Base-by-base conservation (phyloP, 2,113 vertebrate species). In the Anser cygnoides region DNA sequence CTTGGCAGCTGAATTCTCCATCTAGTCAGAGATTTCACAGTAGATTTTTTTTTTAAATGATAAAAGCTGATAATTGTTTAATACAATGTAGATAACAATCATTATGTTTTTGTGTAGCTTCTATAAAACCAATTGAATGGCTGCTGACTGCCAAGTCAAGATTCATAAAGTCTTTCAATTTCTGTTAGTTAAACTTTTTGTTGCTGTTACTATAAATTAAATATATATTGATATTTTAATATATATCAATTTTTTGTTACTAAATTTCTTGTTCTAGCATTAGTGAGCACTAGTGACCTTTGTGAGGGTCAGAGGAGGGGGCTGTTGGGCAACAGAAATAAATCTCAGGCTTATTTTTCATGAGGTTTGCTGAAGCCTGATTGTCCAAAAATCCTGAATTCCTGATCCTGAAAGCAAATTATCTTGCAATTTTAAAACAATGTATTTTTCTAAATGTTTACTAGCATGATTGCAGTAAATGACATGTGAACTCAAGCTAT, bases 21-120 rank as follows among this genome's bases (percentile, higher is more conserved):
- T 6, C n/a, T 97, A 97, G 98, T 98, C 97, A 98, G 90, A 96
- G 93, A 91, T 87, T 96, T 91, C 95, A 65, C 3, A 11, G 11
- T 19, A 29, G 19, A 6, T 26, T 3, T 39, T n/a, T n/a, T 52
- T 84, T 62, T 33, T 15, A 41, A 49, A 49, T 49, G 20, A 49
- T 57, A 41, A 94, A 88, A 63, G 1, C 16, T 87, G 25, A 33
- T 86, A 85, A 90, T 26, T 61, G 61, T 76, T 92, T 77, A 93
- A 65, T 70, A 55, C 55, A 49, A 75, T 59, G 43, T 46, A 79
- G 49, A 62, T 85, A 70, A 28, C 50, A 17, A 65, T 76, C 49
- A 81, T 71, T 80, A 46, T 46, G 52, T 57, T 26, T 83, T 83
- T 83, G 33, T 43, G 50, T 77, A 63, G 11, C 39, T 75, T 81